Base-by-base conservation (phyloP, 1,140 invertebrate species). In the Rhagoletis pomonella region DNA sequence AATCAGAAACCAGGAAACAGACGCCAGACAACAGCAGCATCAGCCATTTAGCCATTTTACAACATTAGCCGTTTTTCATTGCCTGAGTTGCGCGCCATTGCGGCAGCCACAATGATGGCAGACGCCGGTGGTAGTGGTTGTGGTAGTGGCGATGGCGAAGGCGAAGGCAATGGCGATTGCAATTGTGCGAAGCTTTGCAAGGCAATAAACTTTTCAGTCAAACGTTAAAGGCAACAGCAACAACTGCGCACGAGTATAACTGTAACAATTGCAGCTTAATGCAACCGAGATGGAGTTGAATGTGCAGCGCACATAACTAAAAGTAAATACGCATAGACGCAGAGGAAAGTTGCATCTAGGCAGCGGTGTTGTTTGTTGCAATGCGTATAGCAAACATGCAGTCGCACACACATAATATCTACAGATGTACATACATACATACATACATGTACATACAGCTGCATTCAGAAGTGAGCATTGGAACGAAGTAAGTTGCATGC, bases 231-330 rank as follows among this genome's bases (percentile, higher is more conserved):
- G n/a, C 44, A 81, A 50, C 7, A 55, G 47, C 17, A 81, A 50
- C 47, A 55, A 19, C 73, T 50, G n/a, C n/a, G n/a, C n/a, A 47
- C 47, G 19, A 81, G 14, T 55, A 55, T 42, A 58, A 81, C 44
- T 19, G 73, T 81, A 81, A 81, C 73, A 81, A 81, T 81, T 81
- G 73, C 73, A 81, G 73, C 73, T 81, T 81, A 81, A 81, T 81
- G 73, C 73, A n/a, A 19, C 6, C 73, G 47, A 81, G 19, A n/a
- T 81, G 44, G 47, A 81, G 73, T 29, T 77, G 47, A 17, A 50
- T 50, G 69, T 50, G 73, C 73, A 7, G 9, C 64, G 64, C 6
- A 17, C 64, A 9, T 42, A 50, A 17, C 10, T 17, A 81, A 81
- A 73, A 73, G 67, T 73, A 73, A 73, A 73, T 73, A 73, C 67